phyloP scores from a whole-genome alignment of 2,797 vertebrate genomes.

The Rhynchotus rufescens region DNA sequence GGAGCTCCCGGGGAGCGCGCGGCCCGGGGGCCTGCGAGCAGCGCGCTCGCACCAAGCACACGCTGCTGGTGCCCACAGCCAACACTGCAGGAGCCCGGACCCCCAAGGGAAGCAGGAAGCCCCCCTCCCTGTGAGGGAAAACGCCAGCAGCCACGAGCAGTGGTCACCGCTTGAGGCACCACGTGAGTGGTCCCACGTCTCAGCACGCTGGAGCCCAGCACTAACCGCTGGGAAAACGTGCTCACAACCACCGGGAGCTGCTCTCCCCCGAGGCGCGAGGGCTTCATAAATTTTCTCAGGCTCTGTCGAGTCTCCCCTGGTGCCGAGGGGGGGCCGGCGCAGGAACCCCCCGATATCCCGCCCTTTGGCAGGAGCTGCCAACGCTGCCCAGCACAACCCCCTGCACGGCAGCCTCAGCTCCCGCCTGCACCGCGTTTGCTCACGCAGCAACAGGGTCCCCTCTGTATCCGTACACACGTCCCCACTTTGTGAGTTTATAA shows the following conservation, averaged over 20 bases:
- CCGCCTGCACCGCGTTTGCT: neutral
- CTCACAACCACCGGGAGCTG: neutral
- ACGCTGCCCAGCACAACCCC: neutral
- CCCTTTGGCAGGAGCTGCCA: neutral
- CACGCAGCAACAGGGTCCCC: neutral
- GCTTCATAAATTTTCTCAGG: slow-evolving; percentile 26
- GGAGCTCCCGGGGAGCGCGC: too few relatives aligned
- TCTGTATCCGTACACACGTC: neutral
- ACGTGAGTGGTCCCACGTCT: neutral
- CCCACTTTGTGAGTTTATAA: neutral
- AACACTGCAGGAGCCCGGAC: neutral
- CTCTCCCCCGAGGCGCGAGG: slow-evolving; percentile 13
- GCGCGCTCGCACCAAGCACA: neutral
- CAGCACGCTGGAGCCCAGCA: neutral
- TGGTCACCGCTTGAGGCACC: neutral
- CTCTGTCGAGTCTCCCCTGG: neutral
- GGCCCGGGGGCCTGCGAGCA: too few relatives aligned
- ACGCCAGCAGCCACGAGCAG: neutral
- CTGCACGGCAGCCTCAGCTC: neutral
- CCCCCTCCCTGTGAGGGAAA: neutral
- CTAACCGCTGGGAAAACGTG: neutral
- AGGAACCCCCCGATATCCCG: neutral
- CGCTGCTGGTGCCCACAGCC: neutral
- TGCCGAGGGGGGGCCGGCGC: neutral
- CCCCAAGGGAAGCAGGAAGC: neutral